Evolutionary conservation across 2,113 vertebrate species (phyloP), one percentile per base, ranked within the genome.

Genomic region (Oryzias celebensis): DNA sequence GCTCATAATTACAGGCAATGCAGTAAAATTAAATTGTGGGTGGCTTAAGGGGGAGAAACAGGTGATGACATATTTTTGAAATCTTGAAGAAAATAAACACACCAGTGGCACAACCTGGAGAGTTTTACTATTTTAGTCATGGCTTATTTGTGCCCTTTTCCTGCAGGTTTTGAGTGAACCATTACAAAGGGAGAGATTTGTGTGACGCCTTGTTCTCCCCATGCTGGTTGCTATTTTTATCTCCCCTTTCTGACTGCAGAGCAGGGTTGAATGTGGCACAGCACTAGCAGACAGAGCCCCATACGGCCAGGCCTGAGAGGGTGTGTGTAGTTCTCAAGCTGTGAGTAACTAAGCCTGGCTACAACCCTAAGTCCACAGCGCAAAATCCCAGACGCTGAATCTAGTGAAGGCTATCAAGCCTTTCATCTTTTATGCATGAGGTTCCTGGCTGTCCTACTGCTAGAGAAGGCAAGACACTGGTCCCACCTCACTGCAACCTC

Each of bases 371-470:
- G 80, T 78, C 73, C 69, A 91, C 84, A 83, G 85, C 77, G 89
- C 70, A 64, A 90, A 7, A 46, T 87, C 75, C 65, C 78, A 69
- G 89, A 87, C 87, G 78, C 52, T 48, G 89, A 91, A 89, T 90
- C 91, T 87, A 89, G 89, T 87, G 90, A 92, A 92, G 91, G 91
- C 93, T 88, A 93, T 94, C 93, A 93, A 93, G 92, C 87, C 92
- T 92, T 92, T 92, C 93, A 95, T 96, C 93, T 95, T 96, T 96
- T 95, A 96, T 96, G 95, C 90, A 95, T 95, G 92, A 94, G 90
- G 89, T 93, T 91, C 90, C 83, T 75, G 85, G 88, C 83, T 91
- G 93, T 89, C 87, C 90, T 85, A 80, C 71, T 88, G 90, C 80
- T 91, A 87, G 91, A 93, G 91, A 88, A 93, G 92, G 90, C 84